These are phyloP conservation scores for Linyphia triangularis DNA, from an alignment of 2,888 invertebrate species.

Conservation along the genomic window DNA sequence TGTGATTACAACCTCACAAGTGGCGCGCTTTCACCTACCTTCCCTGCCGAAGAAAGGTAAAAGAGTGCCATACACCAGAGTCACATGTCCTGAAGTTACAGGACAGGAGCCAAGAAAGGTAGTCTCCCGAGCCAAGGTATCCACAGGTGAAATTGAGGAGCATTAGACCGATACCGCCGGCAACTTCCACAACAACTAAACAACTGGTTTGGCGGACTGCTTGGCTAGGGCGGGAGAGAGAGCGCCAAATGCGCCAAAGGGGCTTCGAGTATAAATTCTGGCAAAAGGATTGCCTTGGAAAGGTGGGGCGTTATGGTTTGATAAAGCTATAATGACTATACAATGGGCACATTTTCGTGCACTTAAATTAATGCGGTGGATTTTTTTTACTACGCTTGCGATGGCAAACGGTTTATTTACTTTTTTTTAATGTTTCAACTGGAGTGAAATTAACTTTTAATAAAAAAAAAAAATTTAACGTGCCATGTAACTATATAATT, in stretches of 20 bases:
- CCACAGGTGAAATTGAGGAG: slow-evolving; percentile 66
- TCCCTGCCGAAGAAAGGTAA: slow-evolving; percentile 75
- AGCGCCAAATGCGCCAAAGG: not conserved
- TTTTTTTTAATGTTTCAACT: too few relatives aligned
- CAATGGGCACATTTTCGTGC: too few relatives aligned
- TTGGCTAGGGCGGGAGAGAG: slow-evolving; percentile 28
- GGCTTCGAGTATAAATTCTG: too few relatives aligned
- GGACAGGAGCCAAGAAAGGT: slow-evolving; percentile 53
- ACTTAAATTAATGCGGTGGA: too few relatives aligned
- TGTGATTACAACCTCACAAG: slow-evolving; percentile 17
- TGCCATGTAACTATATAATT: too few relatives aligned
- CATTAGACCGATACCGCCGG: slow-evolving; percentile 44
- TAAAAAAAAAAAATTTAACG: too few relatives aligned
- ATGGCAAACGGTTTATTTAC: too few relatives aligned
- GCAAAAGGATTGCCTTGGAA: too few relatives aligned
- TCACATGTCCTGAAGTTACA: slow-evolving; percentile 69
- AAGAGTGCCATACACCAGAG: slow-evolving; percentile 75
- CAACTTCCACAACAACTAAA: slow-evolving; percentile 66
- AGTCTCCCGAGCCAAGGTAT: slow-evolving; percentile 40
- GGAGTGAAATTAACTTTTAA: too few relatives aligned
- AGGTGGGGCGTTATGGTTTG: too few relatives aligned
- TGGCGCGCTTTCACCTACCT: slow-evolving; percentile 58
- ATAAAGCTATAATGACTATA: too few relatives aligned
- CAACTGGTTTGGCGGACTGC: slow-evolving; percentile 7
- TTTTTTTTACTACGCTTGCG: too few relatives aligned